These are phyloP conservation scores for Hippocampus abdominalis DNA, from an alignment of 2,113 vertebrate genomes.

Conservation along the genomic window DNA sequence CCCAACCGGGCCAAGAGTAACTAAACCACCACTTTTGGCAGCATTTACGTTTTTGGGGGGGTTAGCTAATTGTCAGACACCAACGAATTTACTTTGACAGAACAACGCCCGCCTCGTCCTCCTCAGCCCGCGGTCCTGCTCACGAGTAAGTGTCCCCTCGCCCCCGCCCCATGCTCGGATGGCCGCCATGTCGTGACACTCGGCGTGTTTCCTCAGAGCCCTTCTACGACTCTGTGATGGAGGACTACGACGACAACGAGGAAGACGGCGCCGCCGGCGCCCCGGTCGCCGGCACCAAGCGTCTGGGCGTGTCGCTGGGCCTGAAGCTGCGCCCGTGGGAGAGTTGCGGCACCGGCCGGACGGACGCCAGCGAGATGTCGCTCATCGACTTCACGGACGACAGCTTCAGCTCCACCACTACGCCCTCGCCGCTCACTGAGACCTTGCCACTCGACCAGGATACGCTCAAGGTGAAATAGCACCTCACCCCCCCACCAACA, in stretches of 20 bases:
- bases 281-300: conserved; percentile 71
- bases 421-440: conserved; percentile 76
- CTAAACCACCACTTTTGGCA: background rate
- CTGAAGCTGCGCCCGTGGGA: conserved; percentile 83
- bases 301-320: conserved; percentile 78
- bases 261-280: conserved; percentile 47
- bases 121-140: conserved; percentile 87
- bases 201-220: conserved; percentile 71
- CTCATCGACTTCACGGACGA: conserved; percentile 95
- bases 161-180: conserved; percentile 10
- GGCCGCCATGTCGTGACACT: background rate
- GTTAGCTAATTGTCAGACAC: background rate
- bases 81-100: conserved; percentile 56
- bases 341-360: conserved; percentile 51
- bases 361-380: conserved; percentile 74
- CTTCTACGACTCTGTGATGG: conserved; percentile 85
- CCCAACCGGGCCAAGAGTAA: conserved; percentile 91
- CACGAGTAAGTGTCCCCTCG: conserved; percentile 82
- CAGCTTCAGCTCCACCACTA: conserved; percentile 69
- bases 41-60: too few species aligned
- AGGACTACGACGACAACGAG: conserved; percentile 77
- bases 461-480: conserved; percentile 57
- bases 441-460: conserved; percentile 72
- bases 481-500: too few species aligned
- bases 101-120: conserved; percentile 91